phyloP scores from a whole-genome alignment of 1,140 invertebrate genomes.

The Lasioglossum albipes region DNA sequence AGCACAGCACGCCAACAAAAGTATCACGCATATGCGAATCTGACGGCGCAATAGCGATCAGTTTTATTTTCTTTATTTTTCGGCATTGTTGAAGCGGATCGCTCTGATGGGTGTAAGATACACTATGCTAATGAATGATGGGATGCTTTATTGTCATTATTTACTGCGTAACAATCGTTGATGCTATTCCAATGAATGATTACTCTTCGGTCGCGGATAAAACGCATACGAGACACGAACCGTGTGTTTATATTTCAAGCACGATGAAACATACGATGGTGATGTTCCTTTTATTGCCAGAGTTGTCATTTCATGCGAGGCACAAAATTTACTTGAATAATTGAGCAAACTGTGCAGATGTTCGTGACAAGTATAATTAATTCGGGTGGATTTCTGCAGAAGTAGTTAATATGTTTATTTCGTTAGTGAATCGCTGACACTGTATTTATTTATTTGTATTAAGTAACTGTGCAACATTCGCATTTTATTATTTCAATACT shows the following conservation, averaged over 20 bases:
- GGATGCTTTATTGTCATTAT: not conserved
- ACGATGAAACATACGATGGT: not conserved
- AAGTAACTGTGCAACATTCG: not conserved
- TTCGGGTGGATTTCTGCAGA: not conserved
- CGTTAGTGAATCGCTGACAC: not conserved
- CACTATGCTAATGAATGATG: not conserved
- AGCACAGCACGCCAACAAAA: not conserved
- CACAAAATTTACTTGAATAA: not conserved
- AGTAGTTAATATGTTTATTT: not conserved
- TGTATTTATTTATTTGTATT: not conserved
- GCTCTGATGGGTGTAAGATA: not conserved
- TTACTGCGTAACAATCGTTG: not conserved
- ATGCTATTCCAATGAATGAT: not conserved
- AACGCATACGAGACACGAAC: too few relatives aligned
- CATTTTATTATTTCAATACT: not conserved
- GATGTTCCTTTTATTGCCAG: not conserved
- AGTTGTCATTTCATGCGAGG: not conserved
- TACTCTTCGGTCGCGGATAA: not conserved
- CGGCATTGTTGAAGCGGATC: not conserved
- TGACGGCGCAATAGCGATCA: not conserved
- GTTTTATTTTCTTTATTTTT: not conserved
- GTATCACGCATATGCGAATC: slow-evolving; percentile 12
- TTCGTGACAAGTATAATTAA: not conserved
- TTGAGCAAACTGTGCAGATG: not conserved
- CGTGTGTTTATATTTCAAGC: not conserved